phyloP scores from a whole-genome alignment of 2,888 invertebrate species.

The Slavum lentiscoides region DNA sequence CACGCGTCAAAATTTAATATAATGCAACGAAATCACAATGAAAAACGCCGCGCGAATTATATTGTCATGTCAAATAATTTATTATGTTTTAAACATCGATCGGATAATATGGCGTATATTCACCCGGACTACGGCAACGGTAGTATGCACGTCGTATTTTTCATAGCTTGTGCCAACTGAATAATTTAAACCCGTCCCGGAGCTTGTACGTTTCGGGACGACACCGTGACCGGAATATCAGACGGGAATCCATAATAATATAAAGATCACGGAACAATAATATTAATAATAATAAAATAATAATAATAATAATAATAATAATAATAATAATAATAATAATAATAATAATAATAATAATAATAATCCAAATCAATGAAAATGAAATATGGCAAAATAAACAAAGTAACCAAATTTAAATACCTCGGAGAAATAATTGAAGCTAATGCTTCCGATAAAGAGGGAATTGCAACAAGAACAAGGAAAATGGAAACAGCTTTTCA shows the following conservation, averaged over 20 bases:
- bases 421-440: no score
- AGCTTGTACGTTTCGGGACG: not conserved
- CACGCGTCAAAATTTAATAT: not conserved
- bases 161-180: slow-evolving; percentile 22
- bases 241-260: not conserved
- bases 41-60: not conserved
- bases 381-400: no score
- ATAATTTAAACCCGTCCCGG: slow-evolving; percentile 32
- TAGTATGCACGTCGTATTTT: slow-evolving; percentile 17
- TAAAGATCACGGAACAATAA: not conserved
- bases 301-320: not conserved
- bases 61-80: slow-evolving; percentile 21
- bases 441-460: no score
- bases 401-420: no score
- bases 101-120: not conserved
- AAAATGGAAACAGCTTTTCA: no score
- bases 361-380: no score
- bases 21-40: not conserved
- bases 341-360: no score
- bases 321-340: not conserved
- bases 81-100: slow-evolving; percentile 13
- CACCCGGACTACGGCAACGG: not conserved
- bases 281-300: no score
- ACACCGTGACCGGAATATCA: slow-evolving; percentile 28
- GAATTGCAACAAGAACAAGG: no score